Evolutionary conservation across 2,888 invertebrate species (phyloP).

Genomic region (Dicyrtomina minuta): DNA sequence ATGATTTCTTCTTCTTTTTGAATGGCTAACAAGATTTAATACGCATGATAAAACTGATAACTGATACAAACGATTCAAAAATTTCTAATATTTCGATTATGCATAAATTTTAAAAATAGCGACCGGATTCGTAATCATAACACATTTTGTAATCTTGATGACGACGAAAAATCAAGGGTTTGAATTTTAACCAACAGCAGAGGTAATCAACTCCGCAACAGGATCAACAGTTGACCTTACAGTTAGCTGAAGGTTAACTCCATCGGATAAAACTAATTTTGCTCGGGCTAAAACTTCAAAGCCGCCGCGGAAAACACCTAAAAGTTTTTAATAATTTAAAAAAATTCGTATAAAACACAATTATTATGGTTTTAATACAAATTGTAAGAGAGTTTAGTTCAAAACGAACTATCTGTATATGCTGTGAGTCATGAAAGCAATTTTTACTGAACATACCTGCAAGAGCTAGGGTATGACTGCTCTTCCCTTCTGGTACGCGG

Average conservation of each 20-base stretch:
- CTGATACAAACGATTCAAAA: too few species aligned
- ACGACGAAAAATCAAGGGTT: too few species aligned
- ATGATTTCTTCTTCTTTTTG: too few species aligned
- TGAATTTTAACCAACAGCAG: slow-evolving; percentile 78
- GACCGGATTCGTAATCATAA: too few species aligned
- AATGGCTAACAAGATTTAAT: too few species aligned
- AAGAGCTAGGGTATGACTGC: slow-evolving; percentile 75
- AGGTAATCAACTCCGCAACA: slow-evolving; percentile 82
- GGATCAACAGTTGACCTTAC: slow-evolving; percentile 82
- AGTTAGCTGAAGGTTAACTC: slow-evolving; percentile 92
- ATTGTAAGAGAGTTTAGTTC: not conserved
- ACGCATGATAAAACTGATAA: too few species aligned
- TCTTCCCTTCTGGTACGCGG: slow-evolving; percentile 77
- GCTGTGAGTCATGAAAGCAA: too few species aligned
- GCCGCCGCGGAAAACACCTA: slow-evolving; percentile 85
- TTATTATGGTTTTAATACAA: not conserved
- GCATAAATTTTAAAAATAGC: too few species aligned
- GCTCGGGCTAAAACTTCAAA: slow-evolving; percentile 84
- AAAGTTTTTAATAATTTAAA: too few species aligned
- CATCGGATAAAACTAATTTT: slow-evolving; percentile 74
- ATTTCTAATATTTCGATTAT: too few species aligned
- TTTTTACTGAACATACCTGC: slow-evolving; percentile 69
- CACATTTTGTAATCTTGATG: too few species aligned
- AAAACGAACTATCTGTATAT: too few species aligned
- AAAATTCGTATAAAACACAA: slow-evolving; percentile 53